Percentiles rank a stretch among this genome's conserved stretches.
These are phyloP conservation scores for Cyprinodon diabolis DNA, from an alignment of 2,797 vertebrate species.

Conservation along the genomic window DNA sequence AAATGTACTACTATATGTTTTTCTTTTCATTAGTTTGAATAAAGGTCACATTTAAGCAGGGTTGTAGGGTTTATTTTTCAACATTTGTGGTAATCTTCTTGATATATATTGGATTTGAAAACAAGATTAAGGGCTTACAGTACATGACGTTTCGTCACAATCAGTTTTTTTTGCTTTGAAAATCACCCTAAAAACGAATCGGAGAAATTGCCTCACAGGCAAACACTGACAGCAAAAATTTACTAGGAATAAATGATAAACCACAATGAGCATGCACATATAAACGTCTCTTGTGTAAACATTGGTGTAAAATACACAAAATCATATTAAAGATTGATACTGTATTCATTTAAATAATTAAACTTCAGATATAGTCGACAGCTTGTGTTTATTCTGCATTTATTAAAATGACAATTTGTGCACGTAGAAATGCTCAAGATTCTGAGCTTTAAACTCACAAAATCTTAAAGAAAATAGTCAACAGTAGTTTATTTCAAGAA, in stretches of 20 bases:
- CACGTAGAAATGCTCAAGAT: slow-evolving; percentile 23
- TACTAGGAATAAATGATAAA: neutral
- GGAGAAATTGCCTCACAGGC: neutral
- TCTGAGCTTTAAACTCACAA: slow-evolving; percentile 46
- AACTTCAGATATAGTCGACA: neutral
- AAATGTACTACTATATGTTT: too few relatives aligned
- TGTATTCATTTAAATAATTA: neutral
- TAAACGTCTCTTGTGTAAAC: neutral
- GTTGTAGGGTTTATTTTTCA: neutral
- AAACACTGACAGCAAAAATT: neutral
- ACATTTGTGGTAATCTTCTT: neutral
- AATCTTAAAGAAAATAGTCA: neutral
- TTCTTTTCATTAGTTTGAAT: neutral
- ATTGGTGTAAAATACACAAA: neutral
- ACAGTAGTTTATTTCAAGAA: neutral
- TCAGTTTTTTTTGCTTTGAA: neutral
- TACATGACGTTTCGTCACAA: neutral
- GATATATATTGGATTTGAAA: neutral
- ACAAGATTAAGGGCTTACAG: neutral
- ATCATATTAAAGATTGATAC: neutral
- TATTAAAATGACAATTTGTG: slow-evolving; percentile 27
- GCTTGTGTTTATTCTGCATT: slow-evolving; percentile 20
- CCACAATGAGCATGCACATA: neutral
- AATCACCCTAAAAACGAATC: neutral
- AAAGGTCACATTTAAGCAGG: neutral